These are phyloP conservation scores for Arion vulgaris DNA, from an alignment of 1,140 invertebrate species.

Conservation along the genomic window DNA sequence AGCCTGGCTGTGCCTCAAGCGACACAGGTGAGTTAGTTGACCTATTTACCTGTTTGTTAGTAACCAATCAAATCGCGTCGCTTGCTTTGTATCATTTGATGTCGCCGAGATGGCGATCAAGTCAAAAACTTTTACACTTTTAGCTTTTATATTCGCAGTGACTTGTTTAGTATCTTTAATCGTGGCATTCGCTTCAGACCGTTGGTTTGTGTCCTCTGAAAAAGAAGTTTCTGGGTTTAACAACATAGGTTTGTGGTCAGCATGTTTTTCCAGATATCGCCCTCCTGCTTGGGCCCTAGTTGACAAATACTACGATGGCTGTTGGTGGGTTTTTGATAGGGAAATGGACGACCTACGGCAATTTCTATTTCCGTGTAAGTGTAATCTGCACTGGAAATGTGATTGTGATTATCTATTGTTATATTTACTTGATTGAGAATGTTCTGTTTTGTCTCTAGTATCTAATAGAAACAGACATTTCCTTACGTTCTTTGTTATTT, in stretches of 20 bases:
- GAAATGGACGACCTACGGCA: conserved; percentile 24
- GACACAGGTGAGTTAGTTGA: too few relatives aligned
- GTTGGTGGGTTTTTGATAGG: conserved; percentile 33
- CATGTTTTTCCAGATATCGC: conserved; percentile 8
- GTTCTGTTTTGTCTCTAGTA: too few relatives aligned
- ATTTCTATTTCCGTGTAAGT: conserved; percentile 27
- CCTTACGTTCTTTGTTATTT: too few relatives aligned
- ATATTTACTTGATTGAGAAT: too few relatives aligned
- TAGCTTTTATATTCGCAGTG: neutral
- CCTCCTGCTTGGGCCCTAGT: conserved; percentile 22
- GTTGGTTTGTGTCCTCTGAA: conserved; percentile 30
- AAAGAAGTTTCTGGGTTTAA: conserved; percentile 28
- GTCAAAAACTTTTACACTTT: conserved; percentile 26
- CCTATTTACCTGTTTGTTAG: too few relatives aligned
- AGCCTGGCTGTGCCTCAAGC: too few relatives aligned
- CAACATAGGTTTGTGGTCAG: conserved; percentile 33
- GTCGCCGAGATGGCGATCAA: conserved; percentile 35
- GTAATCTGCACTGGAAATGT: too few relatives aligned
- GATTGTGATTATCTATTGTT: too few relatives aligned
- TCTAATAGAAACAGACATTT: too few relatives aligned
- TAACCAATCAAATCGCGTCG: neutral
- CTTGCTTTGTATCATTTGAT: neutral
- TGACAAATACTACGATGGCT: conserved; percentile 30
- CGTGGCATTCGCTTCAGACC: conserved; percentile 23
- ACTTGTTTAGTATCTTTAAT: neutral